Conservation (phyloP, 1,140 invertebrate genomes). For the Brachionus angularis region DNA sequence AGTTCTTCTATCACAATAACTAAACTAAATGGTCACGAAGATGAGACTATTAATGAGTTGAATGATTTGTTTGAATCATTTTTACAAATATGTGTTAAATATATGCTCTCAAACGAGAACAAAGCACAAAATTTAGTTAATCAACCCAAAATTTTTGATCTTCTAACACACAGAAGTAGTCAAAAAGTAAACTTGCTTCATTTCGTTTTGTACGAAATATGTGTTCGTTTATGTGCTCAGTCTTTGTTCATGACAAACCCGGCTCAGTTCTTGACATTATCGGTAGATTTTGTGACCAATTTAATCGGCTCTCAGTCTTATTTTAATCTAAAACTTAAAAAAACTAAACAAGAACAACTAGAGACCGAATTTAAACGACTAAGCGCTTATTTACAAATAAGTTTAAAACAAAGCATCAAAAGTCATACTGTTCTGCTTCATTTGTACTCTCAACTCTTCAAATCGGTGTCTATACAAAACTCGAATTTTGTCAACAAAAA, state of each 20-base stretch:
- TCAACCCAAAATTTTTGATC: background rate
- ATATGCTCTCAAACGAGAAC: background rate
- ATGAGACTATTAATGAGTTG: background rate
- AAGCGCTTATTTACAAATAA: background rate
- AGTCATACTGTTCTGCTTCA: background rate
- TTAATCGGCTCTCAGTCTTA: too few species aligned
- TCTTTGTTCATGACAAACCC: background rate
- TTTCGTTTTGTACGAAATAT: background rate
- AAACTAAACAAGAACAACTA: too few species aligned
- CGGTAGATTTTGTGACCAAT: too few species aligned
- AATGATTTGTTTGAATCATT: constrained; percentile 18
- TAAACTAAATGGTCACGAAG: background rate
- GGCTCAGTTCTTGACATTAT: background rate
- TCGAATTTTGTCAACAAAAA: constrained; percentile 42
- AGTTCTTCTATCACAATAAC: constrained; percentile 6
- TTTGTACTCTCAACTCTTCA: background rate
- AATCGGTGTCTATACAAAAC: constrained; percentile 9
- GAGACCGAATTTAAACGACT: background rate
- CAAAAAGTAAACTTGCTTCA: too few species aligned
- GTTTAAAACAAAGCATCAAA: background rate
- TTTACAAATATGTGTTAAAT: constrained; percentile 19
- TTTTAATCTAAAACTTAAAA: too few species aligned
- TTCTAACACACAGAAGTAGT: background rate
- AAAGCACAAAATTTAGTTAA: background rate
- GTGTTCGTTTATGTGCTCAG: background rate